Conservation (phyloP, 2,888 invertebrate species). For the Aphodius sticticus region DNA sequence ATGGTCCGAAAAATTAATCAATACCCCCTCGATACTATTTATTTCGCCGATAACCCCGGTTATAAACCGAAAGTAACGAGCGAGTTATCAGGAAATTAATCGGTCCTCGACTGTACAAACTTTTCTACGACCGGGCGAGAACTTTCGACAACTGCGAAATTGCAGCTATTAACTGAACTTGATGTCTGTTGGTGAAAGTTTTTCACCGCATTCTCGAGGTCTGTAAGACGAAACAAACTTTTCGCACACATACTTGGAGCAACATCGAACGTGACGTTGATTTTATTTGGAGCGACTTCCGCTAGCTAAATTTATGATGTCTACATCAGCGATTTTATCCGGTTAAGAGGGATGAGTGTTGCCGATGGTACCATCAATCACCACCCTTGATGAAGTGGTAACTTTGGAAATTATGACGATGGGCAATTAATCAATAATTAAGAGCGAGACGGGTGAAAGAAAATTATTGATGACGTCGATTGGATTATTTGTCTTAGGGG, state of each 20-base stretch:
- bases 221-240: background rate
- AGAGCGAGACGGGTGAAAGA: background rate
- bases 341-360: background rate
- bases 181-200: background rate
- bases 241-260: background rate
- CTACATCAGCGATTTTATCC: slow-evolving; percentile 4
- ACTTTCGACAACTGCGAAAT: slow-evolving; percentile 4
- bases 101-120: background rate
- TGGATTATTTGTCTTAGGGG: background rate
- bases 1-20: background rate
- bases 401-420: background rate
- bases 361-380: background rate
- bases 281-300: background rate
- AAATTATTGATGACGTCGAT: background rate
- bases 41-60: background rate
- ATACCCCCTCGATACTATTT: background rate
- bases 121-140: background rate
- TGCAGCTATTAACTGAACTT: background rate
- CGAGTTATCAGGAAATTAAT: background rate
- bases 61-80: background rate
- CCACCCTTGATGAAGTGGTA: background rate
- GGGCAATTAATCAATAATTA: slow-evolving; percentile 4
- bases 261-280: background rate
- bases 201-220: background rate
- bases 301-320: background rate